phyloP scores from a whole-genome alignment of 92 coral and sea anemone genomes.

The Phenganax marumi region DNA sequence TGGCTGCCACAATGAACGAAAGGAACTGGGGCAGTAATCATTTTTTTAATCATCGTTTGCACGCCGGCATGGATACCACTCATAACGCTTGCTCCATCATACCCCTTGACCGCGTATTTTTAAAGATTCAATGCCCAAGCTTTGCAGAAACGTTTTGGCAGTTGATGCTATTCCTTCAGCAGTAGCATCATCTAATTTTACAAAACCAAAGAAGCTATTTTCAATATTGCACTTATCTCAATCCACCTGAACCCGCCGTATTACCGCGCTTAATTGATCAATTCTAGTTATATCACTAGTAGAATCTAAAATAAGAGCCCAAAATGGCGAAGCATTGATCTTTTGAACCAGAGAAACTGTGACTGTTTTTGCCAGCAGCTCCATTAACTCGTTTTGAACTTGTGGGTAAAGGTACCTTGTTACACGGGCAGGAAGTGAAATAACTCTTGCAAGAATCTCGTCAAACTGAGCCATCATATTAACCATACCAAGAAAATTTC shows the following conservation, averaged over 20 bases:
- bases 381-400: slow-evolving; percentile 27
- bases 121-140: neutral
- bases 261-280: neutral
- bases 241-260: slow-evolving; percentile 18
- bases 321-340: slow-evolving; percentile 14
- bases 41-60: slow-evolving; percentile 25
- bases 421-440: slow-evolving; percentile 31
- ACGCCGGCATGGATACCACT: slow-evolving; percentile 32
- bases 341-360: slow-evolving; percentile 9
- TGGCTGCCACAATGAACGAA: slow-evolving; percentile 25
- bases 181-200: slow-evolving; percentile 17
- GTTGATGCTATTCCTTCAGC: slow-evolving; percentile 5
- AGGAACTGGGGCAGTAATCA: slow-evolving; percentile 19
- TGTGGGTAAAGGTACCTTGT: slow-evolving; percentile 27
- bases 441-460: slow-evolving; percentile 21
- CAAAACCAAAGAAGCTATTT: slow-evolving; percentile 8
- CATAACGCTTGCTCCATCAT: slow-evolving; percentile 36
- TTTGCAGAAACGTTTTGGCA: neutral
- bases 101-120: slow-evolving; percentile 30
- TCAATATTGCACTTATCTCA: slow-evolving; percentile 8
- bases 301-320: slow-evolving; percentile 21
- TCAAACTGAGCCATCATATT: slow-evolving; percentile 34
- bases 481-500: slow-evolving; percentile 37
- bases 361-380: slow-evolving; percentile 32
- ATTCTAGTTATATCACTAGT: slow-evolving; percentile 25